phyloP scores from a whole-genome alignment of 2,113 vertebrate genomes.

The Merops nubicus region DNA sequence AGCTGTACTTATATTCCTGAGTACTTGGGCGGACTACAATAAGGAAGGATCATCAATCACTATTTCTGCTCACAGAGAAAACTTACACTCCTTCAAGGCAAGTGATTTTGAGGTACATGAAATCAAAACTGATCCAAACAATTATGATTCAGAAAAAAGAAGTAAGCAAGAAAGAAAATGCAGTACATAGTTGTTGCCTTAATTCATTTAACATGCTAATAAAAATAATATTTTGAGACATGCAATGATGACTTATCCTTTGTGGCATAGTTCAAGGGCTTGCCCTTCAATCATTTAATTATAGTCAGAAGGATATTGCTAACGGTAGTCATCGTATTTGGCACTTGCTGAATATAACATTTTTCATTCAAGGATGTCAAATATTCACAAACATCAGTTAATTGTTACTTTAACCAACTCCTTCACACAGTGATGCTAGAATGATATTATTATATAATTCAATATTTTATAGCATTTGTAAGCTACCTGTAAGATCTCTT shows the following conservation, averaged over 20 bases:
- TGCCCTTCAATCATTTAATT: conserved; percentile 44
- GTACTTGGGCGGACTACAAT: accelerated
- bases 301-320: conserved; percentile 13
- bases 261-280: not conserved
- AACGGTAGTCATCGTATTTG: not conserved
- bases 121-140: not conserved
- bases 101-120: not conserved
- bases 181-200: not conserved
- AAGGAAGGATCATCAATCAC: not conserved
- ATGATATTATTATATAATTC: not conserved
- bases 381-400: not conserved
- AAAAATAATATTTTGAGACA: not conserved
- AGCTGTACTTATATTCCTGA: not conserved
- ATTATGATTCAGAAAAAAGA: not conserved
- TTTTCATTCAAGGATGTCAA: not conserved
- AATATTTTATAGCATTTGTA: not conserved
- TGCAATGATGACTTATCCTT: not conserved
- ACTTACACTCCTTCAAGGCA: not conserved
- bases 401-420: not conserved
- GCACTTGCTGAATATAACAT: not conserved
- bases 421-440: not conserved
- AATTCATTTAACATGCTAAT: not conserved
- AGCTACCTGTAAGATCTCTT: not conserved
- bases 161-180: not conserved
- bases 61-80: not conserved